Evolutionary conservation across 2,797 vertebrate genomes (phyloP), one percentile per base, ranked within the genome.

Genomic region (Eulemur albifrons): DNA sequence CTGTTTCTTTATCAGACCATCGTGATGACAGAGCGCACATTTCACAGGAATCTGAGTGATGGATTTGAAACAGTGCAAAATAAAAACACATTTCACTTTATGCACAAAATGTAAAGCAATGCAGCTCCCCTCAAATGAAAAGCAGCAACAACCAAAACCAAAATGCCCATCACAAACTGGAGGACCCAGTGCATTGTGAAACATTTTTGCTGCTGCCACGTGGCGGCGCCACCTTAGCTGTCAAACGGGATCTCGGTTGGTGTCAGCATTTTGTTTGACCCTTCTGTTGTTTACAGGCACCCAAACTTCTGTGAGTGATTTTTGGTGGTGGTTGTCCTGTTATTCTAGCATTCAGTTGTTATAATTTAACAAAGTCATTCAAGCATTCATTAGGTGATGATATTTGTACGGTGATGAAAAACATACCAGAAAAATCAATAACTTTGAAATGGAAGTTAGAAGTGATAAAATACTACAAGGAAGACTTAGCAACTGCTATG

Each of bases 311-410:
- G 2, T 3, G 32, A 89, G 45, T 67, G 65, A 86, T 54, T 83
- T 96, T 81, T 76, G 54, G 77, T 86, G 65, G 17, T 54, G 45
- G 4, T 59, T 70, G 73, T 86, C 57, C 21, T 82, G 43, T 94
- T 83, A 52, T 88, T 80, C 91, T 65, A 95, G 83, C 30, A 83
- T 52, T 48, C 4, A 14, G 21, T 80, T 83, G 23, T 93, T 94
- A 95, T 52, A 92, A 96, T 91, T 95, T 96, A 96, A 52, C 59
- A 54, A 94, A 96, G 40, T 57, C 87, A 86, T 45, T 54, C 45
- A 63, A 87, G 30, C 10, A 50, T 65, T 90, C 57, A 7, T 88
- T 93, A 94, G 75, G 45, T 35, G 59, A 38, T 67, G 57, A 67
- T 79, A 35, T 97, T 88, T 93, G 82, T 72, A n/a, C 35, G 61